Conservation (phyloP, 2,113 vertebrate species). For the Ageneiosus marmoratus region DNA sequence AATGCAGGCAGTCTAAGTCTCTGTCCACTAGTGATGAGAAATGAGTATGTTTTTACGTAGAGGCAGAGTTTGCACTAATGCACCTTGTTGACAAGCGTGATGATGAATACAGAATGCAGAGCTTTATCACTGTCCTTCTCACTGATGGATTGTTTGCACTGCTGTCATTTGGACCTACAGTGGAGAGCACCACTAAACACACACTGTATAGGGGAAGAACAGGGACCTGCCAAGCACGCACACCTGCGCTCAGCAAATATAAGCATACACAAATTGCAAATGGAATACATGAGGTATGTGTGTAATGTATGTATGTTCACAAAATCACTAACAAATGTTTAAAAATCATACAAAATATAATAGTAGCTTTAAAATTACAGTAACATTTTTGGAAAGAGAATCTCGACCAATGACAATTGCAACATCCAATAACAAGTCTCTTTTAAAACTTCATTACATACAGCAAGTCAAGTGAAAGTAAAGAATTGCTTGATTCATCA, state of each 20-base stretch:
- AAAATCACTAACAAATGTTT: background rate
- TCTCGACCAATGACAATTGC: background rate
- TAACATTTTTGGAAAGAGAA: background rate
- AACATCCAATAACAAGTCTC: background rate
- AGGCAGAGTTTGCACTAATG: conserved; percentile 66
- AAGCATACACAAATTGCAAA: conserved; percentile 23
- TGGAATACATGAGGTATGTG: background rate
- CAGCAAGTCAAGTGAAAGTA: conserved; percentile 15
- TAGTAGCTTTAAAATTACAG: background rate
- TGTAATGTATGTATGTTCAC: background rate
- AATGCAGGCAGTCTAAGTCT: conserved; percentile 28
- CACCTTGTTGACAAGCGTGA: conserved; percentile 68
- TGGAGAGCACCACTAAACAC: conserved; percentile 48
- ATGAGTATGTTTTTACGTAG: conserved; percentile 70
- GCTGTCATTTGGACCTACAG: conserved; percentile 57
- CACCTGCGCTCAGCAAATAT: conserved; percentile 3
- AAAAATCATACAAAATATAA: too few species aligned
- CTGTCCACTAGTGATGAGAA: conserved; percentile 58
- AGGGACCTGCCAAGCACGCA: conserved; percentile 33
- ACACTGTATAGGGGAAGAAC: conserved; percentile 35
- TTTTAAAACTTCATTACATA: conserved; percentile 10
- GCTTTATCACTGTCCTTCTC: conserved; percentile 69
- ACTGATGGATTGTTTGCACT: conserved; percentile 70
- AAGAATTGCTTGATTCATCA: background rate
- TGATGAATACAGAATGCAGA: conserved; percentile 68